These are phyloP conservation scores for Cylloceria caligata DNA, from an alignment of 2,888 invertebrate genomes.

Conservation along the genomic window DNA sequence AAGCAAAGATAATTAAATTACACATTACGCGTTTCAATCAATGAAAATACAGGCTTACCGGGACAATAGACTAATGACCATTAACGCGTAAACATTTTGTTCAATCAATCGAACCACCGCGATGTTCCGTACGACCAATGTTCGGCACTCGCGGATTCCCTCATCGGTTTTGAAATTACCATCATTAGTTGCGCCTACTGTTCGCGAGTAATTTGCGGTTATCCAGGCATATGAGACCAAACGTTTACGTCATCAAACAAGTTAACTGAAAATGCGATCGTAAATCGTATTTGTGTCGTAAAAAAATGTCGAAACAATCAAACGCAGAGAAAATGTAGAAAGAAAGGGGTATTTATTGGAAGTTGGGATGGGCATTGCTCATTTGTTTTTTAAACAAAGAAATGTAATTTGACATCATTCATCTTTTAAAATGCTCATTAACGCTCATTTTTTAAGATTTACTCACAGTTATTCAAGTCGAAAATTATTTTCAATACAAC, in stretches of 20 bases:
- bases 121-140: constrained; percentile 32
- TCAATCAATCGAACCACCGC: constrained; percentile 57
- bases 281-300: constrained; percentile 22
- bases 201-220: constrained; percentile 57
- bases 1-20: constrained; percentile 2
- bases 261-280: constrained; percentile 33
- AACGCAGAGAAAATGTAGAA: background rate
- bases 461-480: too few species aligned
- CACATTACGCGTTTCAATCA: background rate
- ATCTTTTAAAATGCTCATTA: too few species aligned
- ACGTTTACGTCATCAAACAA: constrained; percentile 53
- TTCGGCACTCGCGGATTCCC: constrained; percentile 22
- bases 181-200: constrained; percentile 68
- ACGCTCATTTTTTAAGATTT: too few species aligned
- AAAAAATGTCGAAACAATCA: constrained; percentile 1
- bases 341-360: too few species aligned
- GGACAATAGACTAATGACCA: constrained; percentile 34
- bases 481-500: too few species aligned
- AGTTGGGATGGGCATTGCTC: too few species aligned
- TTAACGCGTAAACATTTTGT: constrained; percentile 60
- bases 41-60: constrained; percentile 1
- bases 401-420: too few species aligned
- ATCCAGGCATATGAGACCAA: constrained; percentile 24
- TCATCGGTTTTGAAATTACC: constrained; percentile 70
- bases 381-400: too few species aligned